Evolutionary conservation across 2,797 vertebrate genomes (phyloP).

Genomic region (Oreonectes daqikongensis): DNA sequence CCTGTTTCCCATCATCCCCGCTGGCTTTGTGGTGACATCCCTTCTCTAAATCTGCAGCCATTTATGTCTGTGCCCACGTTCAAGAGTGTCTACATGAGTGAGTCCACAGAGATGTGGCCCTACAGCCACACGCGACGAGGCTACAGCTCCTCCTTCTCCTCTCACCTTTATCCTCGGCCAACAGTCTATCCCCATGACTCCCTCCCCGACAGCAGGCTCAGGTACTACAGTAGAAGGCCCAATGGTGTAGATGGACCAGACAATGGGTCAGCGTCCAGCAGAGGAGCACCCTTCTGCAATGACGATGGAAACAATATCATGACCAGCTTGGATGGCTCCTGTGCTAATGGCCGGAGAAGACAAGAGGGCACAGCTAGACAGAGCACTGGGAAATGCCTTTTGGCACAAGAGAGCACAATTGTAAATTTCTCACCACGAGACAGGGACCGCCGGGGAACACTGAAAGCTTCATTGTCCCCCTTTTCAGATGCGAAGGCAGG

Average conservation of each 20-base stretch:
- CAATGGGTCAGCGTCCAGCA: constrained; percentile 69
- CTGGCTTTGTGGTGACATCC: constrained; percentile 71
- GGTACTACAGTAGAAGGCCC: constrained; percentile 71
- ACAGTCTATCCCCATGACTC: constrained; percentile 70
- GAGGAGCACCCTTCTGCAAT: constrained; percentile 64
- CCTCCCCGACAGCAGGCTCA: constrained; percentile 68
- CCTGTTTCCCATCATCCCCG: constrained; percentile 69
- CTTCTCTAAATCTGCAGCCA: constrained; percentile 68
- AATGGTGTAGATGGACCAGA: constrained; percentile 76
- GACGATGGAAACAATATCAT: constrained; percentile 69
- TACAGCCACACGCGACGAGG: constrained; percentile 69
- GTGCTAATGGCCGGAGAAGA: constrained; percentile 75
- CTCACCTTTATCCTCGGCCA: constrained; percentile 69
- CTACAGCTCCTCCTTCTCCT: constrained; percentile 70
- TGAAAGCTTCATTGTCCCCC: constrained; percentile 66
- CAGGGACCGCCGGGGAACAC: constrained; percentile 57
- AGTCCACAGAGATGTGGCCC: constrained; percentile 77
- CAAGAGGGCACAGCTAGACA: constrained; percentile 67
- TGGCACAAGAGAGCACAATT: constrained; percentile 69
- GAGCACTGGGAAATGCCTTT: constrained; percentile 57
- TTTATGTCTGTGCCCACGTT: constrained; percentile 68
- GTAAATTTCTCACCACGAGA: constrained; percentile 76
- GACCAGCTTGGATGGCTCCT: constrained; percentile 66
- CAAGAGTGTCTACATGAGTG: constrained; percentile 71
- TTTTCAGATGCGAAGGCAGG: constrained; percentile 66